These are phyloP conservation scores for Clamator glandarius DNA, from an alignment of 2,797 vertebrate genomes.

Conservation along the genomic window DNA sequence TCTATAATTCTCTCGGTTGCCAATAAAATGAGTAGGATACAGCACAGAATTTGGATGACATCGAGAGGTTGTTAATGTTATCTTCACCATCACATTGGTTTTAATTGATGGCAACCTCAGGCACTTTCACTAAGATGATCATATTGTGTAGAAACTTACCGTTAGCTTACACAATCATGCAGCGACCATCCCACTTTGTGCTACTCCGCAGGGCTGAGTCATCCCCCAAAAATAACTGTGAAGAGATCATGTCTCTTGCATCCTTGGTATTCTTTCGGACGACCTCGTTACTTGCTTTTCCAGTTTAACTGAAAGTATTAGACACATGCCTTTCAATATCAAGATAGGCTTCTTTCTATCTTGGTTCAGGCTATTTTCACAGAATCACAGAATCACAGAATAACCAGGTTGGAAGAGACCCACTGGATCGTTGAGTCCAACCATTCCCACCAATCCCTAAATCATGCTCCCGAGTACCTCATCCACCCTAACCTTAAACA, in stretches of 20 bases:
- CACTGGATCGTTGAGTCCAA: too few relatives aligned
- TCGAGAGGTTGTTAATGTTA: background rate
- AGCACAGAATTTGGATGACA: background rate
- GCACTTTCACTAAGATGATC: background rate
- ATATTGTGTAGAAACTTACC: background rate
- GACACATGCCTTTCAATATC: background rate
- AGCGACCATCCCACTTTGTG: background rate
- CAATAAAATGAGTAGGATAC: background rate
- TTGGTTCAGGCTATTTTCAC: background rate
- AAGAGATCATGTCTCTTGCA: background rate
- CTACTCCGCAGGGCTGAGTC: background rate
- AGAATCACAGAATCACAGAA: too few relatives aligned
- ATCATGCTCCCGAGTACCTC: too few relatives aligned
- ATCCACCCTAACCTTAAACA: too few relatives aligned
- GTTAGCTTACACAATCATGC: conserved; percentile 9
- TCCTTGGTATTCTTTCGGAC: background rate
- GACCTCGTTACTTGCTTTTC: background rate
- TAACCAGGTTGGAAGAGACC: too few relatives aligned
- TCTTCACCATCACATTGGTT: background rate
- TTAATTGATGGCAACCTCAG: background rate
- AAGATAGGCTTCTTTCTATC: background rate
- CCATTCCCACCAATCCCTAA: too few relatives aligned
- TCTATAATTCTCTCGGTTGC: background rate
- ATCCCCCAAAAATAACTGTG: background rate
- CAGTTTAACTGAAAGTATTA: background rate